A percentile compares a stretch with the other conserved stretches of the same genome.
Evolutionary conservation across 2,888 invertebrate genomes (phyloP).

Genomic region (Dexiosoma caninum): DNA sequence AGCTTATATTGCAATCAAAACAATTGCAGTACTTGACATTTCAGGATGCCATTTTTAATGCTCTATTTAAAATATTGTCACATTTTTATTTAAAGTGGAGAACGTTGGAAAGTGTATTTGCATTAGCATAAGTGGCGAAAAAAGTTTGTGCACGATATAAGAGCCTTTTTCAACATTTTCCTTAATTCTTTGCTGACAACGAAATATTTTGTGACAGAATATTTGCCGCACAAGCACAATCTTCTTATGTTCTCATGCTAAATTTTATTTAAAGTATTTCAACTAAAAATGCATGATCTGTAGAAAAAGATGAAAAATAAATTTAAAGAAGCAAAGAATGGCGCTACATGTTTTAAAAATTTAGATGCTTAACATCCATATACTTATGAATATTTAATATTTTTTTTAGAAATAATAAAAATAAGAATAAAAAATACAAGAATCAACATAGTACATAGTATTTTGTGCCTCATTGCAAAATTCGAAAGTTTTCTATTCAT

Average conservation of each 20-base stretch:
- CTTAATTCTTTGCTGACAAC: neutral
- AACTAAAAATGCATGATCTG: too few relatives aligned
- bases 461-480: too few relatives aligned
- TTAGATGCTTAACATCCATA: too few relatives aligned
- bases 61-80: conserved; percentile 15
- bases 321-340: too few relatives aligned
- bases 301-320: neutral
- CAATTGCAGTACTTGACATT: conserved; percentile 1
- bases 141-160: neutral
- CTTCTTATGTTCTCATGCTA: neutral
- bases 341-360: too few relatives aligned
- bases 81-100: neutral
- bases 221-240: neutral
- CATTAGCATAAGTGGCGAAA: neutral
- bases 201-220: conserved; percentile 3
- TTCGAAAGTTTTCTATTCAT: neutral
- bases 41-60: conserved; percentile 1
- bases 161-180: neutral
- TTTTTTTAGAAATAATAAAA: too few relatives aligned
- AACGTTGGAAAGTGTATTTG: neutral
- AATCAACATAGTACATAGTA: too few relatives aligned
- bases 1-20: neutral
- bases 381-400: too few relatives aligned
- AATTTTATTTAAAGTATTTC: neutral
- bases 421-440: too few relatives aligned